These are phyloP conservation scores for Plestiodon gilberti DNA, from an alignment of 2,113 vertebrate genomes.

Conservation along the genomic window DNA sequence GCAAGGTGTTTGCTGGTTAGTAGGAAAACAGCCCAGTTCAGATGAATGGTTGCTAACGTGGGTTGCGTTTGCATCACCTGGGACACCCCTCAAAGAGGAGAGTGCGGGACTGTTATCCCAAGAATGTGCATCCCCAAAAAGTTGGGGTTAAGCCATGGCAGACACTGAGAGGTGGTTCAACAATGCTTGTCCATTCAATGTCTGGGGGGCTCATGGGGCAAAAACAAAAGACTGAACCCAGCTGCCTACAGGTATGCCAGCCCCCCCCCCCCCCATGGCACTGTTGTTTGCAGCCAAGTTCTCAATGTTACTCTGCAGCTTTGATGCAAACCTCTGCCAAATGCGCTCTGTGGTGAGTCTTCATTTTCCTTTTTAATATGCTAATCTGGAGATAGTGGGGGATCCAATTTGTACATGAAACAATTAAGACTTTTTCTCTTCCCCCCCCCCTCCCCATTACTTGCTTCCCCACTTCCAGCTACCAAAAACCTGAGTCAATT, in stretches of 20 bases:
- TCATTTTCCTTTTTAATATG: neutral
- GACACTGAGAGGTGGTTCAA: neutral
- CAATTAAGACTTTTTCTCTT: neutral
- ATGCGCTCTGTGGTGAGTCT: neutral
- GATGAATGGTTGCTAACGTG: neutral
- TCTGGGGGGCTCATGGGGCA: neutral
- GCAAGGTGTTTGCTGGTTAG: neutral
- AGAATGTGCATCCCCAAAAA: neutral
- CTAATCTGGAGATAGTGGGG: neutral
- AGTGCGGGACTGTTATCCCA: neutral
- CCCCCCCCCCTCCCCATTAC: neutral
- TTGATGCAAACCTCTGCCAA: neutral
- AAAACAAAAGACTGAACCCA: neutral
- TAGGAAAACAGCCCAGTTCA: neutral
- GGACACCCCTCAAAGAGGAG: neutral
- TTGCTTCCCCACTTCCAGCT: no score
- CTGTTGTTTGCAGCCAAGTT: neutral
- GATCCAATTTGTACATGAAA: neutral
- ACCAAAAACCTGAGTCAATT: neutral
- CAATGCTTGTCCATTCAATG: neutral
- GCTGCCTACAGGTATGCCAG: neutral
- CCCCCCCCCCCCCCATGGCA: accelerated
- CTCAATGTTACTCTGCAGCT: neutral
- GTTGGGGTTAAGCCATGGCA: neutral
- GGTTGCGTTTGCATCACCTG: neutral